These are phyloP conservation scores for Plebejus melissa DNA, from an alignment of 2,888 invertebrate genomes.

Conservation along the genomic window DNA sequence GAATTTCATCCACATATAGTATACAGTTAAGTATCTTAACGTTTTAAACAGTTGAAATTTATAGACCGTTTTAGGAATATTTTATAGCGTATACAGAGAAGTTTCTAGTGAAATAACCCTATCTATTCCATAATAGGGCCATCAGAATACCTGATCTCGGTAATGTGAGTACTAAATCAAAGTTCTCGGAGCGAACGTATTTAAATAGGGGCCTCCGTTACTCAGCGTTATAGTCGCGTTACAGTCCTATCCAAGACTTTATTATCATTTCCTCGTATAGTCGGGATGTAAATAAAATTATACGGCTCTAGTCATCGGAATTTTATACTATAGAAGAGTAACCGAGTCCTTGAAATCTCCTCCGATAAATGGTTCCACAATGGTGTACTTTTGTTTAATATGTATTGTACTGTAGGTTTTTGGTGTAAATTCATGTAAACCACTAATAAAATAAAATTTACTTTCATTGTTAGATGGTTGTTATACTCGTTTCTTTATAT, in stretches of 20 bases:
- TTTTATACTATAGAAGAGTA: background rate
- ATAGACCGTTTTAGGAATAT: slow-evolving; percentile 20
- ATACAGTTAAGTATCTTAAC: background rate
- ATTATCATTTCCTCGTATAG: slow-evolving; percentile 23
- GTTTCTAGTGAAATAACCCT: slow-evolving; percentile 14
- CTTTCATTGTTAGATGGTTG: no score
- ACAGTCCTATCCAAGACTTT: slow-evolving; percentile 18
- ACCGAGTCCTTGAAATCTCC: background rate
- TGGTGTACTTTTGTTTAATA: no score
- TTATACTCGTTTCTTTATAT: no score
- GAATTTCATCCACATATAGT: background rate
- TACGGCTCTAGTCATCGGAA: background rate
- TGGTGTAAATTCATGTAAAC: no score
- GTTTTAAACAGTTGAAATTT: slow-evolving; percentile 4
- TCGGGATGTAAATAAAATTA: slow-evolving; percentile 20
- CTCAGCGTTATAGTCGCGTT: slow-evolving; percentile 11
- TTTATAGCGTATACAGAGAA: slow-evolving; percentile 18
- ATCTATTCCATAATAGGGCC: slow-evolving; percentile 28
- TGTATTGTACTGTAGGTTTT: no score
- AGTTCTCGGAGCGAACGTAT: slow-evolving; percentile 29
- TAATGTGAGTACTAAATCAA: slow-evolving; percentile 34
- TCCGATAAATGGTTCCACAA: background rate
- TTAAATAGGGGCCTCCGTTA: slow-evolving; percentile 27
- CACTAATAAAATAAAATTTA: no score
- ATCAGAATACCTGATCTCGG: slow-evolving; percentile 34